Conservation (phyloP, 1,140 invertebrate species). For the Meloidogyne exigua region DNA sequence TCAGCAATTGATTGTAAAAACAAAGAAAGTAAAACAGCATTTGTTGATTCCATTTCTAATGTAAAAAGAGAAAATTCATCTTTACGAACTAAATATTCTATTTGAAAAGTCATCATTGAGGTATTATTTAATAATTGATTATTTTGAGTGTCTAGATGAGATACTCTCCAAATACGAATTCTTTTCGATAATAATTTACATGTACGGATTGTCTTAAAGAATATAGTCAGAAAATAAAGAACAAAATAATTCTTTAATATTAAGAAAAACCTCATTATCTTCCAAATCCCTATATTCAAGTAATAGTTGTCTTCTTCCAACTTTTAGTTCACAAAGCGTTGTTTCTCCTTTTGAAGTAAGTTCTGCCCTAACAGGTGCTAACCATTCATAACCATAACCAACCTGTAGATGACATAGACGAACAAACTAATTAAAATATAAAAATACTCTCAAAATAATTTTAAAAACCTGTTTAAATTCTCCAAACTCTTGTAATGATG, state of each 20-base stretch:
- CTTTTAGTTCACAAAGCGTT: constrained; percentile 37
- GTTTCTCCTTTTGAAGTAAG: constrained; percentile 17
- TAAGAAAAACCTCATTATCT: constrained; percentile 19
- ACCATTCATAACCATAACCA: constrained; percentile 46
- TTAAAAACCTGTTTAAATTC: constrained; percentile 35
- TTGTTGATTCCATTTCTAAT: constrained; percentile 32
- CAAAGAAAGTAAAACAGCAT: constrained; percentile 50
- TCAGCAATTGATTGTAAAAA: constrained; percentile 51
- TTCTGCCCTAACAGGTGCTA: constrained; percentile 41
- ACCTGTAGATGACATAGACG: constrained; percentile 45
- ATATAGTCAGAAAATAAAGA: too few relatives aligned
- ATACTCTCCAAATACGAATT: constrained; percentile 49
- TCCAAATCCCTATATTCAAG: constrained; percentile 44
- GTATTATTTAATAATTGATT: constrained; percentile 6
- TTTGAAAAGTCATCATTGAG: constrained; percentile 45
- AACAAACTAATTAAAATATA: constrained; percentile 37
- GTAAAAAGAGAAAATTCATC: constrained; percentile 43
- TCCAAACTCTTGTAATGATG: constrained; percentile 32
- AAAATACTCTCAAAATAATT: not conserved
- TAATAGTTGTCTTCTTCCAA: constrained; percentile 46
- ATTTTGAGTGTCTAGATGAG: constrained; percentile 35
- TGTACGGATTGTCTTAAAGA: constrained; percentile 30
- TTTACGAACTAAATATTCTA: constrained; percentile 45
- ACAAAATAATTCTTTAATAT: constrained; percentile 16
- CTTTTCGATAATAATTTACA: constrained; percentile 39